Percentiles rank a stretch among this genome's conserved stretches.
Evolutionary conservation across 2,797 vertebrate genomes (phyloP).

Genomic region (Helicolenus hilgendorfi): DNA sequence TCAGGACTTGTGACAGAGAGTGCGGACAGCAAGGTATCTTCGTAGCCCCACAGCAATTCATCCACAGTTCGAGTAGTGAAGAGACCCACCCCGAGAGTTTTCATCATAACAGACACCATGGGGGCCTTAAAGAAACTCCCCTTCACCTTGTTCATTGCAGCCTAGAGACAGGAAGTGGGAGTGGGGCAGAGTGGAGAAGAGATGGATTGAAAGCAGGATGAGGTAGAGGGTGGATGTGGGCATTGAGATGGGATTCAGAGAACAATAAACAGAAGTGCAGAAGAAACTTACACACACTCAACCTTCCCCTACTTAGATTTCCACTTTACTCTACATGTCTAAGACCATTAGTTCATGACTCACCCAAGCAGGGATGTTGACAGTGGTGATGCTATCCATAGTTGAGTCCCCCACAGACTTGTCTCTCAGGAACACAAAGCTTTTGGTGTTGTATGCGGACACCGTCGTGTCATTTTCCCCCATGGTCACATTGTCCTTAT

Average conservation of each 20-base stretch:
- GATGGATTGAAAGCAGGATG: background rate
- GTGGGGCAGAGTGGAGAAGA: background rate
- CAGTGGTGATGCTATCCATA: conserved; percentile 84
- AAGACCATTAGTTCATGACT: conserved; percentile 52
- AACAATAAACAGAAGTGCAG: conserved; percentile 17
- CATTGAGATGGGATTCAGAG: background rate
- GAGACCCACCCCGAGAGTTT: fast-evolving
- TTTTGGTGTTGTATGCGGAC: conserved; percentile 85
- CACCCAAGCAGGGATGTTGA: conserved; percentile 90
- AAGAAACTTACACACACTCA: background rate
- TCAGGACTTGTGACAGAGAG: too few species aligned
- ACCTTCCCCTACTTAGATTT: conserved; percentile 13
- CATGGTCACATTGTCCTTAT: conserved; percentile 89
- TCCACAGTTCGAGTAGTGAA: conserved; percentile 87
- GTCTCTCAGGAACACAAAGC: conserved; percentile 88
- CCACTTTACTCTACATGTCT: background rate
- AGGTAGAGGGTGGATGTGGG: background rate
- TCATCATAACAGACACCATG: conserved; percentile 65
- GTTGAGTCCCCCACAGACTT: conserved; percentile 88
- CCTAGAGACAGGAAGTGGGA: conserved; percentile 69
- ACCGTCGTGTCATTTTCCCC: conserved; percentile 83
- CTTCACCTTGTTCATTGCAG: conserved; percentile 86
- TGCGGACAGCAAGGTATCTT: conserved; percentile 85
- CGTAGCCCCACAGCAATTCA: conserved; percentile 90
- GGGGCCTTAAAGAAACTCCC: conserved; percentile 28